Evolutionary conservation across 2,797 vertebrate genomes (phyloP), one percentile per base, ranked within the genome.

Genomic region (Alca torda): DNA sequence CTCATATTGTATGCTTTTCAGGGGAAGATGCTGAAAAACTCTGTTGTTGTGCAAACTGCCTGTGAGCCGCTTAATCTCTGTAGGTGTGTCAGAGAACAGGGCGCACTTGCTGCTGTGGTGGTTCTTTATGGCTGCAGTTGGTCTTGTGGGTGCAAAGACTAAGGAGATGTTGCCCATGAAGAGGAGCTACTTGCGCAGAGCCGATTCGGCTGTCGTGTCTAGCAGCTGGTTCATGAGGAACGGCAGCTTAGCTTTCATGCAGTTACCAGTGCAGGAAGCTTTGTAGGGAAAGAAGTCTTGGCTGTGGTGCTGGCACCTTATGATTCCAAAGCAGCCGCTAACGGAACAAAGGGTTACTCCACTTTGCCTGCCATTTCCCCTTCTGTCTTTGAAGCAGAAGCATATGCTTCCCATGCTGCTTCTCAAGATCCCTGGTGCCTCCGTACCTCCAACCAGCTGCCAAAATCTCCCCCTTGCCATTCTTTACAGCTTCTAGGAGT

Each of bases 101-200:
- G n/a, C 25, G 5, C 7, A 0, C n/a, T 46, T 12, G 3, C 67
- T 73, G 0, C 37, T 39, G 19, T 31, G 45, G 3, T 57, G 28
- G 28, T 26, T 61, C 43, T 23, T 53, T 18, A 30, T 25, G 70
- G 60, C 70, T 50, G 4, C 65, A 9, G 2, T 19, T 43, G 24
- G 33, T 48, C 28, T 73, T 45, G 48, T 0, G 17, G 19, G 26
- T 63, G 48, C 45, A 31, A 28, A 76, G 54, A 10, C 12, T 24
- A 9, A 35, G 30, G 30, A n/a, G 56, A 16, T 59, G 43, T 11
- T 80, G 48, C 28, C 31, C 5, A 0, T 15, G 53, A 35, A 13
- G 68, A 83, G 43, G 31, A 80, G 63, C 24, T 46, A 2, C 50
- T 33, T 57, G 5, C 0, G 3, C 39, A 35, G 39, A 76, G 41